Evolutionary conservation across 2,797 vertebrate genomes (phyloP).

Genomic region (Ptychobarbus kaznakovi): DNA sequence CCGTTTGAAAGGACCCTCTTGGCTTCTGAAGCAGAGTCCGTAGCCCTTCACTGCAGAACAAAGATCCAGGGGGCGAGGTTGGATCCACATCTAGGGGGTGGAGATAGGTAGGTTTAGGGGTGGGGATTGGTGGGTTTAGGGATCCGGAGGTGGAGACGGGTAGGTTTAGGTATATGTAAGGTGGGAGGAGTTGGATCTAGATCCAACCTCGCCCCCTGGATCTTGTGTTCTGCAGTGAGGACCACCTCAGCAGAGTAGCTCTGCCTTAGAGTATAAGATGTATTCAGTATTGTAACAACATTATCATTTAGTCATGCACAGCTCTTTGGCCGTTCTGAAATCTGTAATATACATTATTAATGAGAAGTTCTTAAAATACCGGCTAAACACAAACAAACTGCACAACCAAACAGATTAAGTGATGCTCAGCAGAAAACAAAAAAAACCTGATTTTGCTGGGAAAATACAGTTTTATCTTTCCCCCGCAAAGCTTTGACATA

Average conservation of each 20-base stretch:
- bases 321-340: conserved; percentile 23
- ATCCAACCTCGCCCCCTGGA: no score
- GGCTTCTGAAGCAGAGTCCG: background rate
- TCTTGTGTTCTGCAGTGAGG: no score
- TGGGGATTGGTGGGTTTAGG: no score
- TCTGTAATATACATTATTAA: conserved; percentile 51
- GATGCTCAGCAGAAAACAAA: background rate
- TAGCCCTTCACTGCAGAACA: no score
- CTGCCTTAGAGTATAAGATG: background rate
- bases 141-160: no score
- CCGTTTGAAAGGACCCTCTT: background rate
- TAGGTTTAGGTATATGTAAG: no score
- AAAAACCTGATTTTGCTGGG: background rate
- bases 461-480: conserved; percentile 18
- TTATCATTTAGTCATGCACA: conserved; percentile 23
- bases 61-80: no score
- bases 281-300: conserved; percentile 4
- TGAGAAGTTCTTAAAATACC: conserved; percentile 44
- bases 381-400: conserved; percentile 2
- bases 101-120: no score
- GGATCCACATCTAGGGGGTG: no score
- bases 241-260: background rate
- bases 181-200: no score
- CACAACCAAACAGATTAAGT: conserved; percentile 17
- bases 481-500: background rate